These are phyloP conservation scores for Oncorhynchus keta DNA, from an alignment of 2,113 vertebrate genomes.

Conservation along the genomic window DNA sequence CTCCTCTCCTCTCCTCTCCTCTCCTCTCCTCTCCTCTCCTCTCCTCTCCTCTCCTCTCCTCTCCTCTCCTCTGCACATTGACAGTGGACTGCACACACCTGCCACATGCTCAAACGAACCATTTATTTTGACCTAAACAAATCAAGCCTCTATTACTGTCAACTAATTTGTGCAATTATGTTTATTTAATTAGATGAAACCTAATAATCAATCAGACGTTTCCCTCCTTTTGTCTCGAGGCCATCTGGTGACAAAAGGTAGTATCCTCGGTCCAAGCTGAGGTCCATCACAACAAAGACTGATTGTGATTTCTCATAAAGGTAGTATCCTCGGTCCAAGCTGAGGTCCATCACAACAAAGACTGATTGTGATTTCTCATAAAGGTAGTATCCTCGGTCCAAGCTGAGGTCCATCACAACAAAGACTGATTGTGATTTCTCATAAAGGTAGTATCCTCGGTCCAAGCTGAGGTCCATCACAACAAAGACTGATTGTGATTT, in stretches of 20 bases:
- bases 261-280: conserved; percentile 21
- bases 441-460: too few relatives aligned
- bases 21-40: background rate
- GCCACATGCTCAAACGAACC: conserved; percentile 51
- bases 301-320: background rate
- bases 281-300: conserved; percentile 22
- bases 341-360: too few relatives aligned
- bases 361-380: too few relatives aligned
- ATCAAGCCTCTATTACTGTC: conserved; percentile 67
- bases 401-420: too few relatives aligned
- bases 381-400: too few relatives aligned
- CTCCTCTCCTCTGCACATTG: background rate
- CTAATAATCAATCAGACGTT: conserved; percentile 67
- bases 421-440: too few relatives aligned
- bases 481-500: too few relatives aligned
- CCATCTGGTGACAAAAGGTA: conserved; percentile 64
- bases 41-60: background rate
- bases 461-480: too few relatives aligned
- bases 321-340: too few relatives aligned
- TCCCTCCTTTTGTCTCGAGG: conserved; percentile 45
- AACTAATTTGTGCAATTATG: conserved; percentile 57
- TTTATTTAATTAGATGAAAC: conserved; percentile 66
- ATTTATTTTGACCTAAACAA: conserved; percentile 69
- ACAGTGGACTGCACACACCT: conserved; percentile 3
- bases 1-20: too few relatives aligned